phyloP scores from a whole-genome alignment of 2,888 invertebrate genomes.

The Sphaeridia pumilis region DNA sequence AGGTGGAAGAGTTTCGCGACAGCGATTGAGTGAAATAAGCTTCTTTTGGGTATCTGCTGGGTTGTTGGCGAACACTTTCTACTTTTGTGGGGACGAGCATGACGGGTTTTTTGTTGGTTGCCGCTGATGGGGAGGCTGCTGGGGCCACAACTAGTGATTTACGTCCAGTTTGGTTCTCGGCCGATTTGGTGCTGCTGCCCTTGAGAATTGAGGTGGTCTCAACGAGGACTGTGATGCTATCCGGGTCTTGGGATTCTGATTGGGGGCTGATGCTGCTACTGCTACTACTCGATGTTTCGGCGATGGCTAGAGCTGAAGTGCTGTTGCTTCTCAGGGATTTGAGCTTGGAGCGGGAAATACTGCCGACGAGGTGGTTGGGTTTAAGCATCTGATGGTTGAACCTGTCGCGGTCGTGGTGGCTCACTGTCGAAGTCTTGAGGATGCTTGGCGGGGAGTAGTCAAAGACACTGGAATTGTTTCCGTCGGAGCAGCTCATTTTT shows the following conservation, averaged over 20 bases:
- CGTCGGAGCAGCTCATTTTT: background rate
- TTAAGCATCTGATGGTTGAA: background rate
- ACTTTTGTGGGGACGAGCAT: constrained; percentile 33
- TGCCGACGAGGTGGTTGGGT: constrained; percentile 11
- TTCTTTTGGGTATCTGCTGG: constrained; percentile 35
- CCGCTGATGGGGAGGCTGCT: no score
- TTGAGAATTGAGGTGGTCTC: constrained; percentile 1
- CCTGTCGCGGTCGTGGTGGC: background rate
- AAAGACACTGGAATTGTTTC: background rate
- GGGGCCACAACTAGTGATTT: background rate
- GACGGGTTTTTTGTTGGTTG: constrained; percentile 24
- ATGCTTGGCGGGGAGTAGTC: background rate
- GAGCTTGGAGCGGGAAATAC: constrained; percentile 9
- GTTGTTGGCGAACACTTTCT: constrained; percentile 31
- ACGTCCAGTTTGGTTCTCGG: background rate
- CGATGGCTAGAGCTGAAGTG: constrained; percentile 24
- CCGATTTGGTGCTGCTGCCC: background rate
- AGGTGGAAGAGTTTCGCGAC: constrained; percentile 35
- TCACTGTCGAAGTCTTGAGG: background rate
- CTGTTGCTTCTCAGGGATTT: constrained; percentile 8
- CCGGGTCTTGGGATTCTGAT: background rate
- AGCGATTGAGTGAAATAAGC: constrained; percentile 35
- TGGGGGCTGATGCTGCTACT: constrained; percentile 23
- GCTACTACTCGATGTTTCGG: constrained; percentile 24
- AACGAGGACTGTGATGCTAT: constrained; percentile 1